Percentiles rank a stretch among this genome's conserved stretches.
These are phyloP conservation scores for Aviceda subcristata DNA, from an alignment of 2,113 vertebrate species.

Conservation along the genomic window DNA sequence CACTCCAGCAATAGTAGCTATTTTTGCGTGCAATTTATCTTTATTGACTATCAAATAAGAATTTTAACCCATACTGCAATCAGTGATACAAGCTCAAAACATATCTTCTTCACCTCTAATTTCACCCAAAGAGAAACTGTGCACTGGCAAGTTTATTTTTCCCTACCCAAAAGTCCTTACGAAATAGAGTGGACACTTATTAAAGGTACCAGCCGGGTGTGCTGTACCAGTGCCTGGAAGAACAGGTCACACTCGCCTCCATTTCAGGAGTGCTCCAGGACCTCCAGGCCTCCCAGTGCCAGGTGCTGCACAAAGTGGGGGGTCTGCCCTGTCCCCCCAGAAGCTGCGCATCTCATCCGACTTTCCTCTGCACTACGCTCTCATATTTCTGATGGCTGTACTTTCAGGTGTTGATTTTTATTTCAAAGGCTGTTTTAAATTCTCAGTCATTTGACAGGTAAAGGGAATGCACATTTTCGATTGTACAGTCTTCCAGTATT, in stretches of 20 bases:
- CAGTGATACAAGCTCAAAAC: background rate
- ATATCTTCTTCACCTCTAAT: background rate
- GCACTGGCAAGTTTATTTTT: background rate
- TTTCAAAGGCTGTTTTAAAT: background rate
- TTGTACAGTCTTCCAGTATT: background rate
- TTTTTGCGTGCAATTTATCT: constrained; percentile 18
- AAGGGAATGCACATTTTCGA: background rate
- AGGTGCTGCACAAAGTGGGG: background rate
- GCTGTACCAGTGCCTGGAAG: background rate
- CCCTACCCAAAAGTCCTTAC: background rate
- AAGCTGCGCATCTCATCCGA: fast-evolving
- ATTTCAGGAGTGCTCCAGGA: background rate
- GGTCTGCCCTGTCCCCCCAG: background rate
- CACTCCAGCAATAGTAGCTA: background rate
- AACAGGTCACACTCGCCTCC: background rate
- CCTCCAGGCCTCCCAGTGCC: fast-evolving
- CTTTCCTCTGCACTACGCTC: background rate
- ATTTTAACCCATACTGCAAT: background rate
- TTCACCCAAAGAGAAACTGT: background rate
- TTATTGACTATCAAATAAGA: constrained; percentile 4
- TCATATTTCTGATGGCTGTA: background rate
- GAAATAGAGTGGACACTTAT: background rate
- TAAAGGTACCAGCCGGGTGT: background rate
- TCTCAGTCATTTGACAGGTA: background rate
- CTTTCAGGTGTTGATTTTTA: background rate